These are phyloP conservation scores for Lepus timidus DNA, from an alignment of 2,113 vertebrate species.

Conservation along the genomic window DNA sequence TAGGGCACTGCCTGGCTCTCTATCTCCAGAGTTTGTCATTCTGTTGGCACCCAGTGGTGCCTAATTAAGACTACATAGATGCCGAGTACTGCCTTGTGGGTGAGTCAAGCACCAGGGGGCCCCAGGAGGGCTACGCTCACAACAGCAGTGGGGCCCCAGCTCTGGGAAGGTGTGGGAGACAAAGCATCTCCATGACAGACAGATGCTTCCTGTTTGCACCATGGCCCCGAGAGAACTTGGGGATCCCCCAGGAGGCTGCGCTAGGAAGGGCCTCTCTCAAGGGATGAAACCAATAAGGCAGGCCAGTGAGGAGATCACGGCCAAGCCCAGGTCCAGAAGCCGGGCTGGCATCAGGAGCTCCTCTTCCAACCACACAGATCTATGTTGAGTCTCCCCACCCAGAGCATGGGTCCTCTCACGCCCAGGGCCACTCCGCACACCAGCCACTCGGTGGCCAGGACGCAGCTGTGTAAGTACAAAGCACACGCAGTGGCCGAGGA, in stretches of 20 bases:
- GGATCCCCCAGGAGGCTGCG: not conserved
- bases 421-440: not conserved
- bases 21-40: too few species aligned
- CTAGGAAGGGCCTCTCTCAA: not conserved
- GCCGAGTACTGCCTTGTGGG: not conserved
- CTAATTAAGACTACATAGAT: not conserved
- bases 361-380: not conserved
- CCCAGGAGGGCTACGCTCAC: not conserved
- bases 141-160: accelerated
- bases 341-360: not conserved
- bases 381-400: not conserved
- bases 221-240: not conserved
- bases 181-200: not conserved
- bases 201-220: not conserved
- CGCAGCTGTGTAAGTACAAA: not conserved
- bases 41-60: not conserved
- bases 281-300: not conserved
- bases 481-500: not conserved
- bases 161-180: not conserved
- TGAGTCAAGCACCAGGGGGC: not conserved
- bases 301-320: not conserved
- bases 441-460: not conserved
- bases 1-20: not conserved
- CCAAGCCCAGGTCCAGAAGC: not conserved
- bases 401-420: not conserved